These are phyloP conservation scores for Drosophila pseudotalamancana DNA, from an alignment of 2,888 invertebrate genomes.

Conservation along the genomic window DNA sequence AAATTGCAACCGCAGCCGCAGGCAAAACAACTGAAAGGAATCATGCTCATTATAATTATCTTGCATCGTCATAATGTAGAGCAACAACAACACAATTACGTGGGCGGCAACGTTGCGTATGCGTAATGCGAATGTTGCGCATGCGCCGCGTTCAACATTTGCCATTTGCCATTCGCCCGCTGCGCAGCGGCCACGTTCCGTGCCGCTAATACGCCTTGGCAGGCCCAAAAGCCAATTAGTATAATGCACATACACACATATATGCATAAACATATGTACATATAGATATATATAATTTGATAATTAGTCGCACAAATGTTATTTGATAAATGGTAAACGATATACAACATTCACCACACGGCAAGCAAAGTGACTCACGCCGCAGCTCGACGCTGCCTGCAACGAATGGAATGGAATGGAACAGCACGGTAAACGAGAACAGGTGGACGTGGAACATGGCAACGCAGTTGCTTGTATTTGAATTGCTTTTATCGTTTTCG, in stretches of 20 bases:
- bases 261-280: background rate
- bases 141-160: conserved; percentile 57
- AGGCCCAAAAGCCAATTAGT: conserved; percentile 41
- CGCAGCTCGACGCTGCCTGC: background rate
- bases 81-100: conserved; percentile 17
- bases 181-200: conserved; percentile 18
- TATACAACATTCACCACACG: conserved; percentile 25
- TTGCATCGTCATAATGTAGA: conserved; percentile 33
- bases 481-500: too few relatives aligned
- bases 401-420: conserved; percentile 4
- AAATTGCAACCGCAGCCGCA: conserved; percentile 38
- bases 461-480: background rate
- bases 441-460: background rate
- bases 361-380: conserved; percentile 7
- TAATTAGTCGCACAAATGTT: conserved; percentile 63
- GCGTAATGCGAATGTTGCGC: conserved; percentile 38
- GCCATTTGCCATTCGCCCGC: conserved; percentile 11
- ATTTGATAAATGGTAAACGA: conserved; percentile 28
- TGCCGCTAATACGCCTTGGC: conserved; percentile 57
- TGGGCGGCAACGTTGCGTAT: conserved; percentile 37
- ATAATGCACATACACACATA: background rate
- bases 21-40: conserved; percentile 5
- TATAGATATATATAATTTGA: conserved; percentile 49
- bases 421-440: background rate
- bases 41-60: conserved; percentile 50